Evolutionary conservation across 2,113 vertebrate species (phyloP), one percentile per base, ranked within the genome.

Genomic region (Eurypyga helias): DNA sequence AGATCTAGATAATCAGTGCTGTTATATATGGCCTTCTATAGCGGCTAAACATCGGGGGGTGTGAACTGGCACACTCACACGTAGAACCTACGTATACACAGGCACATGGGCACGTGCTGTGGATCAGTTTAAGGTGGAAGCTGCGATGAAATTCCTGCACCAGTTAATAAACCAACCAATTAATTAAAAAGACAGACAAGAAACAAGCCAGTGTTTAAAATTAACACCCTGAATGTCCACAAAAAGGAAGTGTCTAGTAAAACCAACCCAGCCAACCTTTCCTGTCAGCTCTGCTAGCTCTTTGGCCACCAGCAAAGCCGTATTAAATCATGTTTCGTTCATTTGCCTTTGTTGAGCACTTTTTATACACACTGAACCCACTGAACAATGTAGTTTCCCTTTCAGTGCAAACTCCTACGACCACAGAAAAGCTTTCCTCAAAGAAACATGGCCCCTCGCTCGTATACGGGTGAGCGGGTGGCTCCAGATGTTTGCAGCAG

Each of bases 391-490:
- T 0, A 17, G 7, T n/a, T 79, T 36, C 52, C 65, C 41, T 29
- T 20, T 33, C n/a, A 54, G 18, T 2, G 10, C 34, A 61, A 72
- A 29, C 34, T 29, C 21, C 11, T 28, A 16, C 10, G 60, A 55
- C 48, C 26, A 29, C 15, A 54, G 8, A 31, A 25, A 52, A 34
- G 10, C 7, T 25, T 26, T 26, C 31, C 23, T 36, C 11, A 41
- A 41, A 41, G 41, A 41, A 41, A 41, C 41, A 41, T 41, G 41
- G 41, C 41, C 41, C 41, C 41, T 41, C 41, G 41, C 41, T 5
- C 31, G 9, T 9, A 2, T 1, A 8, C 25, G 5, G 6, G 4
- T 3, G 36, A 49, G 10, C 25, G 5, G 6, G 4, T 3, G 36
- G 57, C 34, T 23, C 34, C 61, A n/a, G 33, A n/a, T 6, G 17